Evolutionary conservation across 2,888 invertebrate genomes (phyloP), one percentile per base, ranked within the genome.

Genomic region (Endotricha flammealis): DNA sequence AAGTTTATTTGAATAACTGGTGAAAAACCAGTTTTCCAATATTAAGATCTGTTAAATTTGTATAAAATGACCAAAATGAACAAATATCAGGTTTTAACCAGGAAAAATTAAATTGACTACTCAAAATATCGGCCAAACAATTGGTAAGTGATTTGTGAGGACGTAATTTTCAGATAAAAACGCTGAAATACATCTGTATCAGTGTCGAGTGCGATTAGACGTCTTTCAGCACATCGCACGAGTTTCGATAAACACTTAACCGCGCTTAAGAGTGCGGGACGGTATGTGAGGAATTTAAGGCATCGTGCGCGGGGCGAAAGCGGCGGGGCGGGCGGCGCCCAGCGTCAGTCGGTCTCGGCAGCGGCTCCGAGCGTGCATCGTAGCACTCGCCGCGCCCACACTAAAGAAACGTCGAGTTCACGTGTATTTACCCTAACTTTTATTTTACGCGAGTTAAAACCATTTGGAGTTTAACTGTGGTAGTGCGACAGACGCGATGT

Each of bases 221-320:
- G 49, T 60, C 53, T 60, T 53, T 53, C 45, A 48, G 45, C 49
- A 44, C 38, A 49, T 53, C 49, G 46, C 44, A 47, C 50, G 47
- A 54, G 57, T 50, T 56, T 62, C 50, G 50, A 59, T 62, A 64
- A 71, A 71, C 66, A 70, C 64, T 64, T 59, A 57, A 57, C 52
- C 53, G 48, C 48, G 55, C 53, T 66, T 61, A 61, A 64, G 65
- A 69, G 65, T 64, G 64, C 51, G 57, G 58, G 53, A 57, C 41
- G 62, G 61, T 56, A 69, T 71, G 62, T 48, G 46, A 60, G 52
- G 65, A 73, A 70, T 70, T 64, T 63, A 60, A 70, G 71, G 71
- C 64, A 63, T 54, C 50, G 64, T 62, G 67, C 46, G 70, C 57
- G 73, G 59, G 67, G 61, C 41, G 61, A 58, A 69, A 64, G 68